Base-by-base conservation (phyloP, 2,888 invertebrate species). In the Prosopocoilus inquinatus region DNA sequence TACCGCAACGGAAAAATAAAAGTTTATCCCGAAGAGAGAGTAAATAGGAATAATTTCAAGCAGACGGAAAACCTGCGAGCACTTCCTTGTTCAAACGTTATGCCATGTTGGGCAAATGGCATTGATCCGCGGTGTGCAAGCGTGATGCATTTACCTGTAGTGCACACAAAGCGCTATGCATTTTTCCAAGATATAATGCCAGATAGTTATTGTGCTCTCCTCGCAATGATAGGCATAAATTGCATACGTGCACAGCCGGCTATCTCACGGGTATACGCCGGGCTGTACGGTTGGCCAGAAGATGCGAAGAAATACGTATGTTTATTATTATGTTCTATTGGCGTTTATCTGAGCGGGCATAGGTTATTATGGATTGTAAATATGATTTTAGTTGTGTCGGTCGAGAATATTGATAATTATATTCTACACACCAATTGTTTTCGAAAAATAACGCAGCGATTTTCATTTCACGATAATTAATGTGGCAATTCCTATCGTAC, bases 41-140 rank as follows among this genome's bases (percentile, higher is more conserved):
- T 50, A 45, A 50, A 50, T 36, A 45, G 50, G n/a, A 52, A 52
- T 47, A 47, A 53, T 53, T 47, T 28, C 1, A 28, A 28, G 20
- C 41, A 41, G 34, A 43, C 35, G 28, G 20, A 53, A 36, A 49
- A 35, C 43, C 43, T 47, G 35, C 16, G 43, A 52, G 45, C 39
- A 63, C 59, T 63, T 63, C 61, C 61, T 61, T 44, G 61, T 58
- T 55, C 56, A 50, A 53, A 56, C 47, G 61, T 58, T 60, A 58
- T 57, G 61, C 61, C 59, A 58, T 54, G 58, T 56, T 57, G 60
- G 58, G 57, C 58, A 58, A n/a, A 55, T 55, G 61, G 56, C 63
- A 64, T 64, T 58, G 61, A 64, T 64, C 63, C 56, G 39, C 47
- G 16, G 52, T 34, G 36, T 46, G 47, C 41, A 47, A 61, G 52